Base-by-base conservation (phyloP, 2,113 vertebrate species). In the Empidonax traillii region DNA sequence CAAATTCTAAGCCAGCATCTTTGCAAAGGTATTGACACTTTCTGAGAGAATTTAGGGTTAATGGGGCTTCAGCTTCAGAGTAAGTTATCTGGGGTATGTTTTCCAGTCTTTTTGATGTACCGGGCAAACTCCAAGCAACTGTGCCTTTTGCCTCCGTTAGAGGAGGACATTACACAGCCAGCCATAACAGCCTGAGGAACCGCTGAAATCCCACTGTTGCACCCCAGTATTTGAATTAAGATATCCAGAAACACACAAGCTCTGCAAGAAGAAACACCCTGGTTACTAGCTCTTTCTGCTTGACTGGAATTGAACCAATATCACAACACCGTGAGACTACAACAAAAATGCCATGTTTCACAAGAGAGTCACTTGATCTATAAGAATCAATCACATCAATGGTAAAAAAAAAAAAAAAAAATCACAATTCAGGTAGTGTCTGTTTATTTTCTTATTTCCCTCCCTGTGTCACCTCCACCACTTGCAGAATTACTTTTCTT, bases 181-280 rank as follows among this genome's bases (percentile, higher is more conserved):
- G 27, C 14, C 49, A 59, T 2, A 51, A 2, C 44, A 76, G 27
- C 11, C 56, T 35, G 30, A 82, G 20, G 56, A 87, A 37, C 15
- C 27, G 37, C 53, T n/a, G 53, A 56, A 56, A 68, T 35, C 37
- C 18, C 77, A 22, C 9, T 19, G 58, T 19, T 77, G 39, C 39
- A 33, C 17, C 27, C 24, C 37, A n/a, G 24, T 4, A 76, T 31
- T 89, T 52, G 11, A 87, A 68, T 15, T 8, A 85, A 56, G 52
- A 76, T 12, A 5, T 53, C 10, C 78, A 69, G 53, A 46, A 83
- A 82, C 0, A 6, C 21, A 47, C 6, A 30, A 0, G 0, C 16
- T 43, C 43, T 31, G 18, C 67, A 49, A 23, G 17, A 52, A 52
- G 49, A 14, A 35, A 67, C 11, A 8, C 18, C 28, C 59, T 44